Evolutionary conservation across 1,140 invertebrate genomes (phyloP), one percentile per base, ranked within the genome.

Genomic region (Hypsibius dujardini): DNA sequence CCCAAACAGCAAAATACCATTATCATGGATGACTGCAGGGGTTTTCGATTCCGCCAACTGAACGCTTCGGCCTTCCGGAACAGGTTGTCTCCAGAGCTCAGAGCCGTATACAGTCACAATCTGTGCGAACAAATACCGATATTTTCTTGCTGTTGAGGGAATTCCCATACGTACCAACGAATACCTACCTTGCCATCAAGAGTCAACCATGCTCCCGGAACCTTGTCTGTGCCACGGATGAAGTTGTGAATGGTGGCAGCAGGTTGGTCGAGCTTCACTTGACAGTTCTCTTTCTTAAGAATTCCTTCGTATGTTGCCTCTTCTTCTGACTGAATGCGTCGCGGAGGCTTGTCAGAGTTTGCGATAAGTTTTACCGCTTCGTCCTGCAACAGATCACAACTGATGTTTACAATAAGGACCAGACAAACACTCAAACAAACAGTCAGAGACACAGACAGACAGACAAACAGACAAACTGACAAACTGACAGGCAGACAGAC

Each of bases 281-380:
- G 71, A 74, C 71, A 76, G 72, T 71, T 74, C 45, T 86, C 84
- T 77, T 92, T 94, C 75, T 89, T 92, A 42, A 95, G 79, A 75
- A 92, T 85, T 0, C 92, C 85, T 76, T 98, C 94, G 78, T 96
- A 98, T 0, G 88, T 90, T 42, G 92, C 92, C 0, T 90, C 90
- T 72, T 90, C 87, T 77, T 87, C 86, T 0, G 86, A 79, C 79
- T 97, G 93, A 0, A 79, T 75, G 2, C 90, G 84, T 75, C 82
- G 85, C 0, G 91, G 92, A 0, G 94, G 94, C 1, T 79, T 87
- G 1, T 88, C 89, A 45, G 12, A 15, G 71, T 84, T 81, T 1
- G 88, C 88, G 1, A 97, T 88, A 82, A 95, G 82, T 73, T 90
- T 85, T 0, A 96, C 92, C n/a, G 94, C 89, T 76, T 92, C 86